These are phyloP conservation scores for Condylura cristata DNA, from an alignment of 2,113 vertebrate species.

Conservation along the genomic window DNA sequence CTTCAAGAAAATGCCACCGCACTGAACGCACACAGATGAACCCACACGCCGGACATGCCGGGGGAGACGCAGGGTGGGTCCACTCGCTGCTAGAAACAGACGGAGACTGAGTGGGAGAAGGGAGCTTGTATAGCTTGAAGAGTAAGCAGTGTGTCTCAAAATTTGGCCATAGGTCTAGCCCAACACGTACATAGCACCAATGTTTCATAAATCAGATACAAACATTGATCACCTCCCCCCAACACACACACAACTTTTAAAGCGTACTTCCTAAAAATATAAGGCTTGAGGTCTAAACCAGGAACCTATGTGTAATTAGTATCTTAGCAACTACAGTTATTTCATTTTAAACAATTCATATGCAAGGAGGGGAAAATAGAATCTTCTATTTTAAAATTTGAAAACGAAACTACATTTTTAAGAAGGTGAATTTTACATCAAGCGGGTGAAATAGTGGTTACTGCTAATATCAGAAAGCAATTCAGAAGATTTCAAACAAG, in stretches of 20 bases:
- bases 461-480: not conserved
- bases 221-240: not conserved
- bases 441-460: not conserved
- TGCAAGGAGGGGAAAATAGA: not conserved
- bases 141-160: not conserved
- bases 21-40: slow-evolving; percentile 65
- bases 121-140: not conserved
- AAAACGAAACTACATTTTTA: slow-evolving; percentile 58
- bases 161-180: not conserved
- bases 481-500: not conserved
- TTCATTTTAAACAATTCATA: slow-evolving; percentile 13
- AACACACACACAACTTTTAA: not conserved
- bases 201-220: slow-evolving; percentile 23
- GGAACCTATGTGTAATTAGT: slow-evolving; percentile 35
- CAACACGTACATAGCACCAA: not conserved
- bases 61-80: slow-evolving; percentile 45
- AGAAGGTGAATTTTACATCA: not conserved
- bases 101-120: not conserved
- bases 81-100: not conserved
- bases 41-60: accelerated
- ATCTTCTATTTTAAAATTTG: not conserved
- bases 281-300: slow-evolving; percentile 34
- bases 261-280: slow-evolving; percentile 29
- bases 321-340: slow-evolving; percentile 44
- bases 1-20: slow-evolving; percentile 81